phyloP scores from a whole-genome alignment of 2,797 vertebrate genomes.

The Bufotes viridis region DNA sequence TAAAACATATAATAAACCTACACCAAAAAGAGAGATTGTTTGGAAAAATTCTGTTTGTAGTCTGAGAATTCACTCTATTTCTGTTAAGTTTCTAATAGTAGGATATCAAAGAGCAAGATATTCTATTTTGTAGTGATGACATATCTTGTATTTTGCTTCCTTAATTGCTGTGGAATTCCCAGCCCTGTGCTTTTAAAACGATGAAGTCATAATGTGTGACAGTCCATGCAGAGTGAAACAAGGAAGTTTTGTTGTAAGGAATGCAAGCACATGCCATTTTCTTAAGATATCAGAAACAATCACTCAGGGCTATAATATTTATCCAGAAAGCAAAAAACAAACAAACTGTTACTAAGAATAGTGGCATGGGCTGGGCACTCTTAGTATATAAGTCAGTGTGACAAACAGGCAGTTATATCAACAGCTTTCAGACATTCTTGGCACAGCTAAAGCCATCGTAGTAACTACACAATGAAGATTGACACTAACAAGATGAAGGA shows the following conservation, averaged over 20 bases:
- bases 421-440: background rate
- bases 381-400: conserved; percentile 24
- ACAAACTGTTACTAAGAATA: background rate
- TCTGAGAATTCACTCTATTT: too few species aligned
- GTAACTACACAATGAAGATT: conserved; percentile 27
- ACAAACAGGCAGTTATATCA: conserved; percentile 1
- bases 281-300: background rate
- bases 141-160: background rate
- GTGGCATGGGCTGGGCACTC: background rate
- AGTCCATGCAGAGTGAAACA: background rate
- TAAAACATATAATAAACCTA: too few species aligned
- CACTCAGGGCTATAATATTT: background rate
- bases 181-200: too few species aligned
- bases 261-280: too few species aligned
- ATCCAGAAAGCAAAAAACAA: background rate
- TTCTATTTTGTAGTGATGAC: too few species aligned
- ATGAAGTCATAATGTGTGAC: background rate
- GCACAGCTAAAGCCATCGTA: background rate
- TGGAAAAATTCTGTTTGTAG: too few species aligned
- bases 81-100: too few species aligned
- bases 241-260: background rate
- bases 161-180: conserved; percentile 17
- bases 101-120: too few species aligned
- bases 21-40: too few species aligned
- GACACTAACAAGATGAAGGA: conserved; percentile 60